A percentile compares a stretch with the other conserved stretches of the same genome.
Conservation (phyloP, 1,140 invertebrate species). For the Drosophila quadrilineata region DNA sequence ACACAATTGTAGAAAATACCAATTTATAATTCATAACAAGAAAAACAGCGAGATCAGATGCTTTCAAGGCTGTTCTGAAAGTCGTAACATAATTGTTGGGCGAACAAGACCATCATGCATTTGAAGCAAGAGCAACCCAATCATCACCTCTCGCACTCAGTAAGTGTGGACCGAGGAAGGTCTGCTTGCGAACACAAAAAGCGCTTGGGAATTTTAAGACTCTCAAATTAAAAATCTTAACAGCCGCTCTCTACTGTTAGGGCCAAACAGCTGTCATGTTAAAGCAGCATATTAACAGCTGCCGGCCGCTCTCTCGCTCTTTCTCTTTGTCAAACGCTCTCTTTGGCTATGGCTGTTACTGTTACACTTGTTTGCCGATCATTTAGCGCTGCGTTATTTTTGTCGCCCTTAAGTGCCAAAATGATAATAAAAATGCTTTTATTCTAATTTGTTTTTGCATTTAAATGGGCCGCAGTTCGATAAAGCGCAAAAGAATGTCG, state of each 20-base stretch:
- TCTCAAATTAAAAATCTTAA: neutral
- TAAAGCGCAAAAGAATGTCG: neutral
- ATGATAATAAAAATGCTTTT: conserved; percentile 16
- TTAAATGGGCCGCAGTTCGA: neutral
- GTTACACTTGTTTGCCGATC: neutral
- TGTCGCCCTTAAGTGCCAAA: conserved; percentile 8
- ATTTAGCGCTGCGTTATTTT: neutral
- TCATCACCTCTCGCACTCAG: conserved; percentile 55
- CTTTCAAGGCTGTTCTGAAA: conserved; percentile 63
- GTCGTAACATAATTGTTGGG: conserved; percentile 71
- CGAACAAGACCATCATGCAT: conserved; percentile 68
- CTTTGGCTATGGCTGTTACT: too few species aligned
- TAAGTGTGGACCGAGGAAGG: accelerated
- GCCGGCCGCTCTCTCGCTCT: neutral
- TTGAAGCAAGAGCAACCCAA: conserved; percentile 55
- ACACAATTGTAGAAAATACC: neutral
- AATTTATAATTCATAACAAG: neutral
- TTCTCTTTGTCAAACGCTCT: neutral
- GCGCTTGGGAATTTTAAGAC: conserved; percentile 48
- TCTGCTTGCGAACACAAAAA: conserved; percentile 11
- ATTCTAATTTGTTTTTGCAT: neutral
- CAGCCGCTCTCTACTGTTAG: conserved; percentile 5
- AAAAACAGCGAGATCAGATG: conserved; percentile 62
- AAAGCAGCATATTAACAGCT: neutral
- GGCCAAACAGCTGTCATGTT: neutral